phyloP scores from a whole-genome alignment of 92 coral and sea anemone genomes.

The Parazoanthus atlanticus region DNA sequence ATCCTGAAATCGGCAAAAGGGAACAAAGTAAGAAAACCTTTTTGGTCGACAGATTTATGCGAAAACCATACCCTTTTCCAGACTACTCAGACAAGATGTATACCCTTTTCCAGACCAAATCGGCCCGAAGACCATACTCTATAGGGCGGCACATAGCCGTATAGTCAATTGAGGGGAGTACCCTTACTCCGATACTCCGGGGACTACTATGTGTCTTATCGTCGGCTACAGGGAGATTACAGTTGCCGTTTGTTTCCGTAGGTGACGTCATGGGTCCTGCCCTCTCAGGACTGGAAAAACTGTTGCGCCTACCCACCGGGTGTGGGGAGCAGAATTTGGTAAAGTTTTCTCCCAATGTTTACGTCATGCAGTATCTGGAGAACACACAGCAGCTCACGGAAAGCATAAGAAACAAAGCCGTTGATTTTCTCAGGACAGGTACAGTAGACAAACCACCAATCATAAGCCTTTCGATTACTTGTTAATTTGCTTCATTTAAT shows the following conservation, averaged over 20 bases:
- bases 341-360: slow-evolving; percentile 52
- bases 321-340: slow-evolving; percentile 61
- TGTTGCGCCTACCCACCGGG: slow-evolving; percentile 43
- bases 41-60: too few species aligned
- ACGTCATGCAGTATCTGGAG: slow-evolving; percentile 49
- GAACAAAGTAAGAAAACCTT: too few species aligned
- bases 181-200: too few species aligned
- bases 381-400: slow-evolving; percentile 41
- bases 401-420: slow-evolving; percentile 31
- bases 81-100: too few species aligned
- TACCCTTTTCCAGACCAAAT: too few species aligned
- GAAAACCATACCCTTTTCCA: too few species aligned
- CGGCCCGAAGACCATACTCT: too few species aligned
- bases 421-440: slow-evolving; percentile 38
- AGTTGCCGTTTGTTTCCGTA: neutral
- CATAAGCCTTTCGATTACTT: neutral
- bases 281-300: slow-evolving; percentile 39
- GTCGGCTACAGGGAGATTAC: too few species aligned
- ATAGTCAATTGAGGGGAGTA: too few species aligned
- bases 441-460: neutral
- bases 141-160: too few species aligned
- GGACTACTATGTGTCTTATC: too few species aligned
- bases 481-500: neutral
- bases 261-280: slow-evolving; percentile 59
- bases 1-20: too few species aligned